Evolutionary conservation across 2,888 invertebrate species (phyloP).

Genomic region (Hirudinaria manillensis): DNA sequence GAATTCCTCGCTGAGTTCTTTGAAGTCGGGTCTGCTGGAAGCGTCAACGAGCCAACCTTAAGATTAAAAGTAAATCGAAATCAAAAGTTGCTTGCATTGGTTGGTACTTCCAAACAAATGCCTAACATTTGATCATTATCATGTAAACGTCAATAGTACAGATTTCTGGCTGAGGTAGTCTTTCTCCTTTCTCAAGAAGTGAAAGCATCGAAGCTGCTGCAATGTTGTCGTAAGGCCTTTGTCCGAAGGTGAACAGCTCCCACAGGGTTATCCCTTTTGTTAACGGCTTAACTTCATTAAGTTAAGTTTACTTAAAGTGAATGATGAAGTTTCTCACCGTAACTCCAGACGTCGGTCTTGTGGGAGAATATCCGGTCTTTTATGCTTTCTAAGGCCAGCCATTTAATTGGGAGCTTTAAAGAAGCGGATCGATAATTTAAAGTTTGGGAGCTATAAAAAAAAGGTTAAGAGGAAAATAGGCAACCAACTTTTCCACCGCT

Average conservation of each 20-base stretch:
- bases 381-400: conserved; percentile 94
- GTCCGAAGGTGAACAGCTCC: conserved; percentile 80
- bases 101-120: background rate
- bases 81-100: background rate
- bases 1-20: conserved; percentile 84
- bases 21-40: conserved; percentile 85
- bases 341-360: conserved; percentile 83
- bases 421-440: background rate
- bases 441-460: background rate
- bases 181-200: conserved; percentile 83
- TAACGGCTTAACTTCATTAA: background rate
- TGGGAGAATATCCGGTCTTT: conserved; percentile 91
- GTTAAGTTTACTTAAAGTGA: background rate
- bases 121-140: conserved; percentile 80
- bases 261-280: conserved; percentile 3
- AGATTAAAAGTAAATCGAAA: background rate
- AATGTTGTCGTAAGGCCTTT: conserved; percentile 84
- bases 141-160: conserved; percentile 94
- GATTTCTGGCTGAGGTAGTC: conserved; percentile 83
- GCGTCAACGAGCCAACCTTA: conserved; percentile 88
- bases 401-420: conserved; percentile 53
- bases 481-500: conserved; percentile 73
- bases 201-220: conserved; percentile 86
- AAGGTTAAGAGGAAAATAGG: no score
- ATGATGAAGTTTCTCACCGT: conserved; percentile 17